Percentiles rank a stretch among this genome's conserved stretches.
phyloP scores from a whole-genome alignment of 2,113 vertebrate species.

The Craseonycteris thonglongyai region DNA sequence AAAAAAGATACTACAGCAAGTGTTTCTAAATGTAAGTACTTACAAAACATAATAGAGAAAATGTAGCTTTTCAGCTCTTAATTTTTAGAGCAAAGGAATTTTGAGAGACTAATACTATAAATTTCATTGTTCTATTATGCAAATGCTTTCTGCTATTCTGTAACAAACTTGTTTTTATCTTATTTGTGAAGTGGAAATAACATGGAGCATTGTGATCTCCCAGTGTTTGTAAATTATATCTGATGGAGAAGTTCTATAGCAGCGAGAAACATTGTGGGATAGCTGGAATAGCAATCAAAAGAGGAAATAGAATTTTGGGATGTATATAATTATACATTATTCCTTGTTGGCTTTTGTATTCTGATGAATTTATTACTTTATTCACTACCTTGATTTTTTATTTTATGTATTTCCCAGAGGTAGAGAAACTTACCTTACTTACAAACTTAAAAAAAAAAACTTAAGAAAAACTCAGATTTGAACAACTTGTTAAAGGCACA shows the following conservation, averaged over 20 bases:
- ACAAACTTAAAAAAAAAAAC: background rate
- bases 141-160: constrained; percentile 17
- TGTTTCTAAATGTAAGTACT: background rate
- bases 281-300: background rate
- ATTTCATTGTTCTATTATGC: background rate
- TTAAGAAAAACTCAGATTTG: background rate
- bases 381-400: background rate
- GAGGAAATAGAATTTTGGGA: background rate
- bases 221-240: constrained; percentile 15
- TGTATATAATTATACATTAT: background rate
- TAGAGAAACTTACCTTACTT: background rate
- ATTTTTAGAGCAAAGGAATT: constrained; percentile 15
- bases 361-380: background rate
- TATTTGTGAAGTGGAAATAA: background rate
- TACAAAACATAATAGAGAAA: background rate
- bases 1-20: background rate
- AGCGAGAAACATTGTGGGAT: background rate
- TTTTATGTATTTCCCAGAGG: background rate
- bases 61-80: background rate
- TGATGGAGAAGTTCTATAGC: background rate
- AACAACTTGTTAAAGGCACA: background rate
- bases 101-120: background rate
- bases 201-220: background rate
- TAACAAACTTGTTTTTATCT: background rate
- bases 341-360: constrained; percentile 4